Conservation (phyloP, 2,113 vertebrate genomes). For the Micromys minutus region DNA sequence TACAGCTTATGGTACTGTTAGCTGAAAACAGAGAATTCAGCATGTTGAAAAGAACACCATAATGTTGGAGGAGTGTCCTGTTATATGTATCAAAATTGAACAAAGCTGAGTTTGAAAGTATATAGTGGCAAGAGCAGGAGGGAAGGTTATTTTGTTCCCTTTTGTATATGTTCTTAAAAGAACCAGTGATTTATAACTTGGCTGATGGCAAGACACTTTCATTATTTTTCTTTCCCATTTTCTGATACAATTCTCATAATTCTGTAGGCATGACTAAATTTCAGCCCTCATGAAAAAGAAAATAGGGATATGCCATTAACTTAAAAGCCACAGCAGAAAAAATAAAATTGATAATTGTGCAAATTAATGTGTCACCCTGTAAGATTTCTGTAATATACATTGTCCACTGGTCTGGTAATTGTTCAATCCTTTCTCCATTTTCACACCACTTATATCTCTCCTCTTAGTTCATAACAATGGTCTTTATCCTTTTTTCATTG, state of each 20-base stretch:
- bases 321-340: not conserved
- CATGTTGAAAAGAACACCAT: not conserved
- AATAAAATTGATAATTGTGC: not conserved
- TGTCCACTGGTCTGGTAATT: not conserved
- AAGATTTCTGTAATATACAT: not conserved
- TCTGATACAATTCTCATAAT: not conserved
- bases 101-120: not conserved
- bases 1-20: not conserved
- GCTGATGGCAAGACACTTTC: not conserved
- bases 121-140: not conserved
- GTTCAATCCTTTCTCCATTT: not conserved
- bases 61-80: no score
- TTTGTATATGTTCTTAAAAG: not conserved
- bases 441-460: accelerated
- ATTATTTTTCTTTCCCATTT: not conserved
- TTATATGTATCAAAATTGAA: not conserved
- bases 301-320: no score
- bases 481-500: not conserved
- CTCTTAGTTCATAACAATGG: not conserved
- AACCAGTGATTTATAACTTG: not conserved
- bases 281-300: not conserved
- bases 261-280: no score
- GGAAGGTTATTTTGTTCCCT: not conserved
- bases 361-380: not conserved
- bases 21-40: not conserved